Base-by-base conservation (phyloP, 37 sponge, comb jelly and placozoan species). In the Cliona cf. orientalis region DNA sequence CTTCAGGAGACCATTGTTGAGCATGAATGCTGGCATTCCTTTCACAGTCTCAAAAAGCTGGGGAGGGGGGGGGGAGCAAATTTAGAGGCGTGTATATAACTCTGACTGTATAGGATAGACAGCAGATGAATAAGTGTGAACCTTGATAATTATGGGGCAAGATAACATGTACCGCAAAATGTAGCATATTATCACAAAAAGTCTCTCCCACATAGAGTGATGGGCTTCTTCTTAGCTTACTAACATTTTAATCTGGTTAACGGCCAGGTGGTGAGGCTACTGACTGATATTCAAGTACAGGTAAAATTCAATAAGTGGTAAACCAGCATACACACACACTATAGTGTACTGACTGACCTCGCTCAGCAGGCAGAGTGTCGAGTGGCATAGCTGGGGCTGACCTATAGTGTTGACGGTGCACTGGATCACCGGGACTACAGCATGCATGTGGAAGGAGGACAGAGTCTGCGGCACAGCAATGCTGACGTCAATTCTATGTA, bases 1-100 rank as follows among this genome's bases (percentile, higher is more conserved):
- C 70, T 85, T 84, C 33, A 90, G 70, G 37, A 90, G 80, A 36
- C 90, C 90, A 58, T 80, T 84, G 73, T 66, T 74, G 49, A 84
- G 76, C 76, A 90, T 80, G 81, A 84, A 90, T 14, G 44, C 59
- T 26, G 90, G 80, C 90, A 90, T 79, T 23, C 80, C 86, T 21
- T 56, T 74, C 46, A 85, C 81, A 1, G 42, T 46, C 60, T 90
- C 86, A 75, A 90, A 90, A 42, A 90, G 74, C 90, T 90, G 60
- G 14, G 60, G 28, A 9, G 14, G 28, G 60, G 60, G 28, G 14
- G 28, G 60, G 60, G 5, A 9, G 28, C 28, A 59, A 29, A 59
- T 14, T 25, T 4, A 59, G 60, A 59, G 60, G 60, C 28, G 5
- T 9, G 28, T 29, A 12, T 25, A 29, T 59, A 3, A 29, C 23